Evolutionary conservation across 1,140 invertebrate species (phyloP), one percentile per base, ranked within the genome.

Genomic region (Papilio helenus): DNA sequence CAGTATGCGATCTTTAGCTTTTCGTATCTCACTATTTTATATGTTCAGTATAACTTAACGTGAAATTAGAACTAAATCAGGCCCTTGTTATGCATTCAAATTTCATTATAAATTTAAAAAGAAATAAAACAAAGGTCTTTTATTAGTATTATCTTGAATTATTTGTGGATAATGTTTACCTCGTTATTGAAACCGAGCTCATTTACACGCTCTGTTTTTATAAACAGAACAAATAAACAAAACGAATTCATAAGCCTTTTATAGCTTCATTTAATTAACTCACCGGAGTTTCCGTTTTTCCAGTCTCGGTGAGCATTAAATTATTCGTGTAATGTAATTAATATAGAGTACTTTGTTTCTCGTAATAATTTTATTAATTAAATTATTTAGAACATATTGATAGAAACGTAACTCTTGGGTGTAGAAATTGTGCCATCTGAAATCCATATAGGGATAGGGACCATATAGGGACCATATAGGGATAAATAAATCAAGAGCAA

Each of bases 261-360:
- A 65, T 65, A 29, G 23, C 61, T 65, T 29, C 23, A 65, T 29
- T 65, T 65, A 29, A 65, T 65, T 65, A 65, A 65, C 61, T 65
- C 61, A 65, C 61, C 61, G 61, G 23, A 65, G 61, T 65, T 65
- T 29, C 23, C 61, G 23, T 29, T 65, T 29, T 65, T 65, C 61
- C 61, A 65, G 4, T 65, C 29, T 29, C 61, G 18, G 61, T 65
- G 26, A 7, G 0, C 61, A 65, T 26, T 65, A 29, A 65, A 29
- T 65, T 65, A 65, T 65, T 65, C 61, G 23, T 26, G 61, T 65
- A 65, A 65, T 65, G 23, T 65, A 65, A 65, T 65, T 65, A 29
- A 26, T 16, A 65, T 26, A 26, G 9, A 61, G 58, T 20, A 26
- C 9, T 26, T 20, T 61, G 58, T 61, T 12, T 61, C 12, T 61